Conservation (phyloP, 2,113 vertebrate genomes). For the Procavia capensis region DNA sequence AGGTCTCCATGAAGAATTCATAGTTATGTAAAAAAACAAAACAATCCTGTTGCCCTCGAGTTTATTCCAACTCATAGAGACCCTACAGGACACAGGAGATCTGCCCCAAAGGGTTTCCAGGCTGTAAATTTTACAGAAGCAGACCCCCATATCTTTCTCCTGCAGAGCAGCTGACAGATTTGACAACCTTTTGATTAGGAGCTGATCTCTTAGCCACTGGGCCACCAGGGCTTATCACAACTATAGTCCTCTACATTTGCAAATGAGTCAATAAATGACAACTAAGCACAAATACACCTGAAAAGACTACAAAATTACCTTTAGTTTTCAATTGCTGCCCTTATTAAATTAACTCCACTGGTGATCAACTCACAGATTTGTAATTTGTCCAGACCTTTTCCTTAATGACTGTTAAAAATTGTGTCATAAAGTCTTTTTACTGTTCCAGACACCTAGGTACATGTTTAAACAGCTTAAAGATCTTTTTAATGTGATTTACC, state of each 20-base stretch:
- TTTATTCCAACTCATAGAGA: too few relatives aligned
- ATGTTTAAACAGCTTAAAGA: conserved; percentile 39
- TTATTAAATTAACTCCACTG: neutral
- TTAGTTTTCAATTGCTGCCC: conserved; percentile 25
- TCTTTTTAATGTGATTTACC: conserved; percentile 36
- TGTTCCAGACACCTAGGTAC: conserved; percentile 7
- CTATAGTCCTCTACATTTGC: conserved; percentile 6
- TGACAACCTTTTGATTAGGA: too few relatives aligned
- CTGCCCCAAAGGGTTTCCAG: too few relatives aligned
- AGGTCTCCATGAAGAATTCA: conserved; percentile 40
- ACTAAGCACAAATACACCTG: conserved; percentile 31
- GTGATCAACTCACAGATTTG: neutral
- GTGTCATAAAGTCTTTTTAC: neutral
- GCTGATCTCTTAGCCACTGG: too few relatives aligned
- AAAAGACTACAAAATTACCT: conserved; percentile 42
- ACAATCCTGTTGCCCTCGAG: too few relatives aligned
- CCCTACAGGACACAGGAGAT: too few relatives aligned
- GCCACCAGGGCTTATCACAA: neutral
- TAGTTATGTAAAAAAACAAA: neutral
- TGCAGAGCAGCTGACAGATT: too few relatives aligned
- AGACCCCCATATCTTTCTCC: too few relatives aligned
- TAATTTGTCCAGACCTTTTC: conserved; percentile 14
- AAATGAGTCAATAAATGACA: conserved; percentile 40
- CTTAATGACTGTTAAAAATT: conserved; percentile 36
- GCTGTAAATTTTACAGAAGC: too few relatives aligned